These are phyloP conservation scores for Pontoporia blainvillei DNA, from an alignment of 2,113 vertebrate species.

Conservation along the genomic window DNA sequence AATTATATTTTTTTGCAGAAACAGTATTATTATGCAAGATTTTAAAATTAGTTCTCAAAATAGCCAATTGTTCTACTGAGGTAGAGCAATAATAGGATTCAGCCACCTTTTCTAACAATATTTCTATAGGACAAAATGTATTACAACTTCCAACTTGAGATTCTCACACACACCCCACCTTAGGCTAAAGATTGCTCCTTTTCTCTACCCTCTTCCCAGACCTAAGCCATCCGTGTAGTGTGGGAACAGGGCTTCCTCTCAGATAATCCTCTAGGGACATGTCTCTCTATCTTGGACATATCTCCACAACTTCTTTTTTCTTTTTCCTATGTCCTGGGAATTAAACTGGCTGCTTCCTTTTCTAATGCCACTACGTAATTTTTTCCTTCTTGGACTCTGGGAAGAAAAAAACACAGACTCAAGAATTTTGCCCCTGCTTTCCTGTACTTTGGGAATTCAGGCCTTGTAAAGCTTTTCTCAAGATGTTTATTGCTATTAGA, in stretches of 20 bases:
- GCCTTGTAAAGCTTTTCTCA: neutral
- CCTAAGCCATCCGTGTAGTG: neutral
- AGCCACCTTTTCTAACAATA: neutral
- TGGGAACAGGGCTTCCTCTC: neutral
- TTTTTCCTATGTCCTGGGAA: neutral
- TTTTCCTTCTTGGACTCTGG: conserved; percentile 18
- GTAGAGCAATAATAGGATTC: neutral
- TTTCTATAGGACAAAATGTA: neutral
- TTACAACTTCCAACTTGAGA: neutral
- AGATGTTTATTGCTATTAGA: neutral
- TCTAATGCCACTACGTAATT: neutral
- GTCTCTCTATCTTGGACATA: neutral
- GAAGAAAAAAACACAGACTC: neutral
- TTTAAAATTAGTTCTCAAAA: neutral
- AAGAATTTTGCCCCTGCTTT: neutral
- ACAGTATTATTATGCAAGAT: neutral
- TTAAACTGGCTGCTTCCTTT: neutral
- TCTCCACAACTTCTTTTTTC: neutral
- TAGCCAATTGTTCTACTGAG: neutral
- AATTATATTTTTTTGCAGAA: conserved; percentile 2
- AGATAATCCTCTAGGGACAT: neutral
- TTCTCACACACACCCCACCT: neutral
- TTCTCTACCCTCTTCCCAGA: neutral
- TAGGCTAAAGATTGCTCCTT: neutral
- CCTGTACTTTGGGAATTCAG: neutral